phyloP scores from a whole-genome alignment of 2,113 vertebrate species.

The Larimichthys crocea region DNA sequence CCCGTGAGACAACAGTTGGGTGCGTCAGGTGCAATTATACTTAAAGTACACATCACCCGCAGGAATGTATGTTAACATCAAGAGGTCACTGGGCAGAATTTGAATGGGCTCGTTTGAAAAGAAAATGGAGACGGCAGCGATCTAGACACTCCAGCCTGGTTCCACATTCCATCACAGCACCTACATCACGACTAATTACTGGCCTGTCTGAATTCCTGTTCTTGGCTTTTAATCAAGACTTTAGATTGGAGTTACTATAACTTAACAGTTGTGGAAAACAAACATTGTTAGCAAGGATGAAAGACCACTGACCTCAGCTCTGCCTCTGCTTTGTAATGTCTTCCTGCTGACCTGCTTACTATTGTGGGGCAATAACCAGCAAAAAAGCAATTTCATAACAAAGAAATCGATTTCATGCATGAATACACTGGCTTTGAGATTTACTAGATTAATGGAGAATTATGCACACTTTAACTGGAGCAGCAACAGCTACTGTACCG shows the following conservation, averaged over 20 bases:
- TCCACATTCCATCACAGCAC: conserved; percentile 60
- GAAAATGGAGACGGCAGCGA: conserved; percentile 37
- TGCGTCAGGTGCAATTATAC: conserved; percentile 31
- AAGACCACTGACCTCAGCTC: conserved; percentile 22
- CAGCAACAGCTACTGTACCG: conserved; percentile 52
- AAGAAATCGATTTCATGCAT: conserved; percentile 49
- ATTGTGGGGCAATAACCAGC: conserved; percentile 16
- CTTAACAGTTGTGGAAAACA: conserved; percentile 37
- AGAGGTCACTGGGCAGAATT: conserved; percentile 25
- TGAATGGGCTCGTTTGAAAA: conserved; percentile 32
- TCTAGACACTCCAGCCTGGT: conserved; percentile 33
- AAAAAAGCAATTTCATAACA: conserved; percentile 43
- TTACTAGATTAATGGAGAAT: conserved; percentile 59
- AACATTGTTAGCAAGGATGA: conserved; percentile 33
- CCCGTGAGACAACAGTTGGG: conserved; percentile 12
- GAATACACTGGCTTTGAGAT: conserved; percentile 58
- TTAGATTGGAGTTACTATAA: conserved; percentile 45
- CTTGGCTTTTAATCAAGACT: conserved; percentile 48
- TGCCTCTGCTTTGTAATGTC: conserved; percentile 29
- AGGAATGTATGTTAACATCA: conserved; percentile 21
- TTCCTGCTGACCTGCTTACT: conserved; percentile 25
- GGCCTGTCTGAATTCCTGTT: conserved; percentile 37
- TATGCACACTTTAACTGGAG: conserved; percentile 54
- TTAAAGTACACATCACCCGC: conserved; percentile 16
- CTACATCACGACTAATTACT: conserved; percentile 43